Evolutionary conservation across 2,888 invertebrate genomes (phyloP), one percentile per base, ranked within the genome.

Genomic region (Odontocerum albicorne): DNA sequence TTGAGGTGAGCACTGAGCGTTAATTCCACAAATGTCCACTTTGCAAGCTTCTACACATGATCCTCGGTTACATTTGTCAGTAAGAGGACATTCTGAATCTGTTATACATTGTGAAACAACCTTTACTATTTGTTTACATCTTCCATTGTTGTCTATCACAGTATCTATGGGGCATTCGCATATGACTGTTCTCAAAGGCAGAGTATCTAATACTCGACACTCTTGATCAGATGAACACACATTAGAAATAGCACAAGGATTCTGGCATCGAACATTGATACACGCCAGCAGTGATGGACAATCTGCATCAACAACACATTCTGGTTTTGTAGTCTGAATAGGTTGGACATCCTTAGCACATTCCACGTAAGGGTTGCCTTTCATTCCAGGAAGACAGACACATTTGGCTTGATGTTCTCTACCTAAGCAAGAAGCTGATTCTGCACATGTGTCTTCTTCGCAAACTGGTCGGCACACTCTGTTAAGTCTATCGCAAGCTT

Each of bases 81-180:
- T 76, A 57, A 85, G 84, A 4, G 78, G 74, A 67, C 94, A 95
- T 60, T 94, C 91, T 1, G 83, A 76, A 69, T 92, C 89, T 1
- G 76, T 72, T 44, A 82, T 79, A 66, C 92, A 93, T 64, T 87
- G 83, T 2, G 74, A 69, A 57, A 73, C 67, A 2, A 80, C 74
- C 57, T 77, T 75, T 33, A 79, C 80, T 19, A 81, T 79, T 17
- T 75, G 69, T 60, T 83, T 82, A 69, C 93, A 93, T 61, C 84
- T 84, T 62, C 87, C 88, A 49, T 85, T 84, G 4, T 79, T 79
- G 61, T 89, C 88, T 0, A 86, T 84, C 38, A 90, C 81, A 1
- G 88, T 90, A 59, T 92, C 92, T 33, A 87, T 81, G 12, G 92
- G 90, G 71, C 94, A 95, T 65, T 88, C 84, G 67, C 94, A 94